Evolutionary conservation across 2,888 invertebrate genomes (phyloP).

Genomic region (Salticus scenicus): DNA sequence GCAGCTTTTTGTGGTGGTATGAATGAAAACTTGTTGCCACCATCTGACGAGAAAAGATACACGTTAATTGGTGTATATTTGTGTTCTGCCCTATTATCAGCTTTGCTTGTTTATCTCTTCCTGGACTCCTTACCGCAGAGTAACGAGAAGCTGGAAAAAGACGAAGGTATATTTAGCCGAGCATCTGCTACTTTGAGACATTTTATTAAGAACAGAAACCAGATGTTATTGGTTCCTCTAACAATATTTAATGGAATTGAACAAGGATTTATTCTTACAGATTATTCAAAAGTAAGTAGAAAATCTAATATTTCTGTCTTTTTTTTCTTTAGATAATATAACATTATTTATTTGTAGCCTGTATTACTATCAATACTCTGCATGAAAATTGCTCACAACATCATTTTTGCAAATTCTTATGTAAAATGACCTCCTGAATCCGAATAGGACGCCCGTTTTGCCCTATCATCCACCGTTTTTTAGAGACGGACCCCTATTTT

Average conservation of each 20-base stretch:
- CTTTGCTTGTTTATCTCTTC: conserved; percentile 88
- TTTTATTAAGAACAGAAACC: conserved; percentile 88
- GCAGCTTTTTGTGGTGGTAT: conserved; percentile 48
- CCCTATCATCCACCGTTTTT: too few relatives aligned
- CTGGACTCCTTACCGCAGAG: conserved; percentile 87
- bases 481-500: too few relatives aligned
- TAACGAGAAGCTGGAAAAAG: neutral
- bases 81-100: conserved; percentile 88
- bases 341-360: too few relatives aligned
- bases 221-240: conserved; percentile 93
- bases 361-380: too few relatives aligned
- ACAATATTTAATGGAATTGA: conserved; percentile 98
- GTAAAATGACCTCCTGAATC: too few relatives aligned
- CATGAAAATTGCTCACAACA: too few relatives aligned
- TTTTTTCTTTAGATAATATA: too few relatives aligned
- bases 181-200: conserved; percentile 91
- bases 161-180: neutral
- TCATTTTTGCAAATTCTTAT: too few relatives aligned
- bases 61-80: conserved; percentile 92
- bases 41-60: conserved; percentile 89
- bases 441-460: too few relatives aligned
- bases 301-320: too few relatives aligned
- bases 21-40: conserved; percentile 82
- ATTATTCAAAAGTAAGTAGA: conserved; percentile 77
- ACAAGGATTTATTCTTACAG: conserved; percentile 94